Evolutionary conservation across 2,113 vertebrate species (phyloP).

Genomic region (Mobula birostris): DNA sequence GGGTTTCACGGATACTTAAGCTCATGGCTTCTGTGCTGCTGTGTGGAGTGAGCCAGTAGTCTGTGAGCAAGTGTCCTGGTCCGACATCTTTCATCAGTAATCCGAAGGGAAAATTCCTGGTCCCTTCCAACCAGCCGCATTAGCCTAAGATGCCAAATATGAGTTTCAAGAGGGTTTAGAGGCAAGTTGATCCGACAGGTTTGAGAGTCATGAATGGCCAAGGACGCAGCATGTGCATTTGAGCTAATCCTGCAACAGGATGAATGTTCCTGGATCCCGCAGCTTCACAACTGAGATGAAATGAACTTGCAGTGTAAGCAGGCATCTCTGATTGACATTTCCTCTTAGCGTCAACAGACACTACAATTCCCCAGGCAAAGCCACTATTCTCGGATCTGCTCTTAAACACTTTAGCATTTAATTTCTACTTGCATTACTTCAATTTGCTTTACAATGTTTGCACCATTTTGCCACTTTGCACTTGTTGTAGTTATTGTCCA

Average conservation of each 20-base stretch:
- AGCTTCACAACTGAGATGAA: background rate
- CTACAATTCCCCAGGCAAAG: background rate
- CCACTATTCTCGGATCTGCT: background rate
- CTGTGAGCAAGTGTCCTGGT: background rate
- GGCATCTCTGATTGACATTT: background rate
- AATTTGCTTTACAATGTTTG: no score
- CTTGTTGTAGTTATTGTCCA: no score
- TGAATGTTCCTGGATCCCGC: background rate
- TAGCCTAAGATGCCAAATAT: background rate
- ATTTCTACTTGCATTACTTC: no score
- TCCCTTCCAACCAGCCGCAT: background rate
- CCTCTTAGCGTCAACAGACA: background rate
- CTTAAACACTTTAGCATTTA: background rate
- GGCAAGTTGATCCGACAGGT: background rate
- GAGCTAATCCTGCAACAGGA: conserved; percentile 3
- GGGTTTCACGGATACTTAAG: background rate
- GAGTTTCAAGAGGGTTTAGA: background rate
- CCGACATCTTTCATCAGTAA: background rate
- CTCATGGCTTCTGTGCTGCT: background rate
- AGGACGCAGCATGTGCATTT: background rate
- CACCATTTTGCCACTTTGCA: no score
- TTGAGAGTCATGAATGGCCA: background rate
- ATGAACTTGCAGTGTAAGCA: background rate
- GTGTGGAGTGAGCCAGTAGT: background rate
- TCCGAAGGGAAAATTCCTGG: background rate